Evolutionary conservation across 2,888 invertebrate genomes (phyloP), one percentile per base, ranked within the genome.

Genomic region (Dasypolia templi): DNA sequence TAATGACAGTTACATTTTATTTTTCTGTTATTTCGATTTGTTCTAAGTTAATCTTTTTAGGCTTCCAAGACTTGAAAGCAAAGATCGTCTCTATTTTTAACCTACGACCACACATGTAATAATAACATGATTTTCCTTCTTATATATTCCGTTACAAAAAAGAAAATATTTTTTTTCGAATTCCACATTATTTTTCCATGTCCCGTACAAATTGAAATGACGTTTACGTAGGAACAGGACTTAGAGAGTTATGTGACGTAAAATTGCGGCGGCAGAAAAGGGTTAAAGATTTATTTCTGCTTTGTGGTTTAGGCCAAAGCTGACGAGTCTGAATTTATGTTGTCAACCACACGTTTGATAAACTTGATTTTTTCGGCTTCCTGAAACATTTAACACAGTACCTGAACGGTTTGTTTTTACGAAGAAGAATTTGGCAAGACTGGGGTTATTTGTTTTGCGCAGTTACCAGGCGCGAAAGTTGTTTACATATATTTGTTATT

Each of bases 211-310:
- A 82, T 85, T 82, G 81, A 85, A 82, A 82, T 82, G 83, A 82
- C 85, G 82, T 82, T 85, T 85, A 77, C 70, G 83, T 68, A 78
- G 77, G 77, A 82, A 63, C 46, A 56, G 44, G 65, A 66, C 76
- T 64, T 70, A 85, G 61, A 82, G 85, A 85, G 61, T 85, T 82
- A 82, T 82, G 83, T 77, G 83, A 82, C 81, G 79, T 72, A 77
- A 85, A 82, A 85, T 82, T 82, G 81, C 68, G 85, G 56, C 71
- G 85, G 85, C 83, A 82, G 81, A 64, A 62, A 85, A 82, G 85
- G 83, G 85, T 85, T 77, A 72, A 85, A 66, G 86, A 82, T 85
- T 82, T 82, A 82, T 85, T 82, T 72, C 58, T 68, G 67, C 71
- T 12, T 69, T 66, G 78, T 68, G 67, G 77, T 58, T 64, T 63